Evolutionary conservation across 2,113 vertebrate species (phyloP).

Genomic region (Neopipo cinnamomea): DNA sequence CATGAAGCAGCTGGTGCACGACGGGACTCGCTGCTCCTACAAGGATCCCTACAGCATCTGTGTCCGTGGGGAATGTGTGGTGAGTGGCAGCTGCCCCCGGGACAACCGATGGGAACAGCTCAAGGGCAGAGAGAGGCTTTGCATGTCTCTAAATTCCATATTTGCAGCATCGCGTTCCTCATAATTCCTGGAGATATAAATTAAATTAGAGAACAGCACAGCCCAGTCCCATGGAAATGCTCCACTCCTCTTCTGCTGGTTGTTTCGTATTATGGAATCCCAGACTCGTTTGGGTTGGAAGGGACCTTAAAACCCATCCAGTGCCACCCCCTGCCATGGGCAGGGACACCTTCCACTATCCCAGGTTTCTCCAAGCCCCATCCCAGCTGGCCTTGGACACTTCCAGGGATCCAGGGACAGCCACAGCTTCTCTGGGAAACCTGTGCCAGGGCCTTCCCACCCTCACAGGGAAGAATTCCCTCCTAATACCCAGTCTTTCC

Average conservation of each 20-base stretch:
- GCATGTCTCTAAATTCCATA: not conserved
- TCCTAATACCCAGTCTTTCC: not conserved
- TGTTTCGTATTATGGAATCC: not conserved
- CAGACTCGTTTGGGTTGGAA: not conserved
- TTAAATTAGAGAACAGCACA: not conserved
- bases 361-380: not conserved
- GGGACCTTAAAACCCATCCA: not conserved
- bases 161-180: not conserved
- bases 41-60: slow-evolving; percentile 94
- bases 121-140: rapidly evolving
- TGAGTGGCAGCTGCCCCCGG: slow-evolving; percentile 66
- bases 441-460: not conserved
- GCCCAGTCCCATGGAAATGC: not conserved
- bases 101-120: not conserved
- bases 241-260: not conserved
- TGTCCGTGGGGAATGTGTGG: slow-evolving; percentile 95
- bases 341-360: not conserved
- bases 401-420: not conserved
- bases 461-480: not conserved
- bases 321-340: not conserved
- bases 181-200: not conserved
- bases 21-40: slow-evolving; percentile 94
- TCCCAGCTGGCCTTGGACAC: not conserved
- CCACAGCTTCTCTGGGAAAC: not conserved
- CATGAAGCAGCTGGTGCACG: slow-evolving; percentile 92